These are phyloP conservation scores for Shargacucullia verbasci DNA, from an alignment of 2,888 invertebrate species.

Conservation along the genomic window DNA sequence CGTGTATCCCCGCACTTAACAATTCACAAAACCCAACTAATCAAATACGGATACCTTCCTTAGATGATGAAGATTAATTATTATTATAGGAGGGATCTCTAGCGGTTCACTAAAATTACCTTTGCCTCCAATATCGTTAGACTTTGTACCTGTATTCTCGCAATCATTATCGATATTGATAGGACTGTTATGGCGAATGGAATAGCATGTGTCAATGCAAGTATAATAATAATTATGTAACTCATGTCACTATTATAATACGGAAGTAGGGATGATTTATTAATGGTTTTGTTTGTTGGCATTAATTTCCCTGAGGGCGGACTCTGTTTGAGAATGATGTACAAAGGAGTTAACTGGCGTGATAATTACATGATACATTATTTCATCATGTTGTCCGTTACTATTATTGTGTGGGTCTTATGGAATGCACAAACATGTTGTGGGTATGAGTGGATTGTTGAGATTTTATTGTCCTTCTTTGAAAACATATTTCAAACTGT, in stretches of 20 bases:
- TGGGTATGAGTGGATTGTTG: no score
- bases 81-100: conserved; percentile 46
- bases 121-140: conserved; percentile 44
- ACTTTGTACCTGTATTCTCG: conserved; percentile 27
- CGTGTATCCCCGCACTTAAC: conserved; percentile 32
- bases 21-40: conserved; percentile 51
- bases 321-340: conserved; percentile 13
- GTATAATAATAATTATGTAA: background rate
- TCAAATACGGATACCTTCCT: no score
- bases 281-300: conserved; percentile 13
- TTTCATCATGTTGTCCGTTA: conserved; percentile 2
- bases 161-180: conserved; percentile 55
- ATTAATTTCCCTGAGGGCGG: conserved; percentile 35
- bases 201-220: conserved; percentile 33
- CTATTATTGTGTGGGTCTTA: background rate
- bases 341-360: conserved; percentile 22
- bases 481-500: no score
- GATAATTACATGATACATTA: conserved; percentile 26
- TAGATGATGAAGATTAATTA: conserved; percentile 69
- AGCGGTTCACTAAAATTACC: conserved; percentile 53
- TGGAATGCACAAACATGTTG: no score
- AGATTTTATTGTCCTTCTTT: no score
- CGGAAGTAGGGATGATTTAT: conserved; percentile 18
- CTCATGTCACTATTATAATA: conserved; percentile 9
- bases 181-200: conserved; percentile 39